Conservation (phyloP, 2,113 vertebrate species). For the Mastomys natalensis region DNA sequence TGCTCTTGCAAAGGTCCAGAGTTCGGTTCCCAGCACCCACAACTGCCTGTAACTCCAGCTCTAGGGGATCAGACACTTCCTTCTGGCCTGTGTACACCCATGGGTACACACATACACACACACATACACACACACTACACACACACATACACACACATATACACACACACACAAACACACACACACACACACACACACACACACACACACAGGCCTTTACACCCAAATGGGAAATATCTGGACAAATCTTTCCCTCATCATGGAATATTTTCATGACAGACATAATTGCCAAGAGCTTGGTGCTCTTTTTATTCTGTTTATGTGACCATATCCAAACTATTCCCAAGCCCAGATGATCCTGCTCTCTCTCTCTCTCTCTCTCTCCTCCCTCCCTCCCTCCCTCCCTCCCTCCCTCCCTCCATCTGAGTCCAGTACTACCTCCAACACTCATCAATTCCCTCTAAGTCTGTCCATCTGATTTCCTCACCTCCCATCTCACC, state of each 20-base stretch:
- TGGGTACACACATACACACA: not conserved
- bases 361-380: not conserved
- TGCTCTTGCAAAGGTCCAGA: not conserved
- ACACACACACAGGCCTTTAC: not conserved
- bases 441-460: not conserved
- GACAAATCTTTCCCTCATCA: not conserved
- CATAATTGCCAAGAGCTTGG: not conserved
- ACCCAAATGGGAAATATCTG: not conserved
- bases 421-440: not conserved
- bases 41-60: not conserved
- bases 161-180: not conserved
- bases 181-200: not conserved
- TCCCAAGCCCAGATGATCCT: not conserved
- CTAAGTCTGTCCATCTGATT: not conserved
- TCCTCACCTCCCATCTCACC: not conserved
- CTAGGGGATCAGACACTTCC: not conserved
- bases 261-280: not conserved
- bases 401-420: fast-evolving
- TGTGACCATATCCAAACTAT: not conserved
- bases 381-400: not conserved
- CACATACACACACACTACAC: not conserved
- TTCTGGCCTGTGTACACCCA: not conserved
- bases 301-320: not conserved
- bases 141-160: not conserved
- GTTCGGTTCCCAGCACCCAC: not conserved